Conservation (phyloP, 2,113 vertebrate genomes). For the Thryonomys swinderianus region DNA sequence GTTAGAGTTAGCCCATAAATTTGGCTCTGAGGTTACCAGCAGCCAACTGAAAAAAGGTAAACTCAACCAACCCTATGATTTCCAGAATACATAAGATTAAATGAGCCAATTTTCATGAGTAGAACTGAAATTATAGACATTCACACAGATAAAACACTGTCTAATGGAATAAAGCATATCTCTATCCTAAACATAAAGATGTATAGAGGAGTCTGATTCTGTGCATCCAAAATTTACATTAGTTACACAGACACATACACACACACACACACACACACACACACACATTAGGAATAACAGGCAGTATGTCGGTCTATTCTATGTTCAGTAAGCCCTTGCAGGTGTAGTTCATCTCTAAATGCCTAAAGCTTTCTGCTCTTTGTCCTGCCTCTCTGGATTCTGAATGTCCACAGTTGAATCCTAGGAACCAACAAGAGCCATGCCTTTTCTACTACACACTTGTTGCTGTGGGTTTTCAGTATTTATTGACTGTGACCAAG, state of each 20-base stretch:
- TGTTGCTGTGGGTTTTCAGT: slow-evolving; percentile 18
- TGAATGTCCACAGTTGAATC: not conserved
- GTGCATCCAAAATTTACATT: not conserved
- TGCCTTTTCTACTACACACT: not conserved
- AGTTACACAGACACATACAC: not conserved
- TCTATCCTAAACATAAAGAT: not conserved
- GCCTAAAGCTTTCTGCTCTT: not conserved
- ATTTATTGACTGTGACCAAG: slow-evolving; percentile 34
- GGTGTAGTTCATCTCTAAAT: not conserved
- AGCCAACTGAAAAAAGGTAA: not conserved
- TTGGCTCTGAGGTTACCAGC: not conserved
- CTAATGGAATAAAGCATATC: not conserved
- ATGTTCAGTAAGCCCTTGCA: not conserved
- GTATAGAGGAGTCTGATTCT: not conserved
- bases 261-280: too few relatives aligned
- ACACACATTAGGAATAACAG: not conserved
- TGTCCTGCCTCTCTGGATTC: not conserved
- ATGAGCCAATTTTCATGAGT: not conserved
- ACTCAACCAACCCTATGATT: not conserved
- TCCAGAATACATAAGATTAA: not conserved
- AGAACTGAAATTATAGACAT: not conserved
- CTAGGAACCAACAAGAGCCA: not conserved
- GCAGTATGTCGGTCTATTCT: not conserved
- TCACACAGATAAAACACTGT: not conserved
- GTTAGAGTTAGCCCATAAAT: not conserved